Evolutionary conservation across 2,797 vertebrate species (phyloP).

Genomic region (Cirrhinus molitorella): DNA sequence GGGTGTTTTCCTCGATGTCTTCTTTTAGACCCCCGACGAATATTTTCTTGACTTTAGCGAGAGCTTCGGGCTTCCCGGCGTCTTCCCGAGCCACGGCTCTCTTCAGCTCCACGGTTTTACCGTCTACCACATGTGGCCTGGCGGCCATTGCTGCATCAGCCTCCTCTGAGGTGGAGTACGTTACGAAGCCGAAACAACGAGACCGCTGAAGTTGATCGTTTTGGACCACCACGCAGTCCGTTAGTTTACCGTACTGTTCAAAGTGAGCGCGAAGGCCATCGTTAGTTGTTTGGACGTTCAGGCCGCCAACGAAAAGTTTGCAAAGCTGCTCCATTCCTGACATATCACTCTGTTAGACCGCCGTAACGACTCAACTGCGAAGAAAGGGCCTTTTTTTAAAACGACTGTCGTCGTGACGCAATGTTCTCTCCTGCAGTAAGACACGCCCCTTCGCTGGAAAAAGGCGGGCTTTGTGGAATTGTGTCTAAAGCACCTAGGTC

Average conservation of each 20-base stretch:
- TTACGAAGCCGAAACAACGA: slow-evolving; percentile 88
- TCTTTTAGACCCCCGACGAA: slow-evolving; percentile 87
- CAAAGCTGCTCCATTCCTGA: slow-evolving; percentile 81
- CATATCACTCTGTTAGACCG: background rate
- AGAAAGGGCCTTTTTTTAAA: slow-evolving; percentile 39
- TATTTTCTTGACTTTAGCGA: slow-evolving; percentile 89
- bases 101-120: slow-evolving; percentile 87
- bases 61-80: slow-evolving; percentile 84
- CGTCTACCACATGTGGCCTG: slow-evolving; percentile 85
- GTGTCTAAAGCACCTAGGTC: too few relatives aligned
- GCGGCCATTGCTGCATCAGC: slow-evolving; percentile 88
- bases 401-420: slow-evolving; percentile 41
- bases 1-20: slow-evolving; percentile 82
- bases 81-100: slow-evolving; percentile 87
- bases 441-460: slow-evolving; percentile 9
- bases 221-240: slow-evolving; percentile 86
- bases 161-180: slow-evolving; percentile 84
- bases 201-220: slow-evolving; percentile 87
- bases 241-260: slow-evolving; percentile 84
- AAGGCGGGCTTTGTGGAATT: slow-evolving; percentile 27
- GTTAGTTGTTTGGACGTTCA: slow-evolving; percentile 88
- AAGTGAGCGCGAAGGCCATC: slow-evolving; percentile 86
- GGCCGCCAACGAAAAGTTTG: slow-evolving; percentile 87
- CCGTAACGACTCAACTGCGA: background rate
- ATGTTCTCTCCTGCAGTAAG: background rate